Percentiles rank a stretch among this genome's conserved stretches.
Conservation (phyloP, 1,140 invertebrate genomes). For the Macrobrachium rosenbergii region DNA sequence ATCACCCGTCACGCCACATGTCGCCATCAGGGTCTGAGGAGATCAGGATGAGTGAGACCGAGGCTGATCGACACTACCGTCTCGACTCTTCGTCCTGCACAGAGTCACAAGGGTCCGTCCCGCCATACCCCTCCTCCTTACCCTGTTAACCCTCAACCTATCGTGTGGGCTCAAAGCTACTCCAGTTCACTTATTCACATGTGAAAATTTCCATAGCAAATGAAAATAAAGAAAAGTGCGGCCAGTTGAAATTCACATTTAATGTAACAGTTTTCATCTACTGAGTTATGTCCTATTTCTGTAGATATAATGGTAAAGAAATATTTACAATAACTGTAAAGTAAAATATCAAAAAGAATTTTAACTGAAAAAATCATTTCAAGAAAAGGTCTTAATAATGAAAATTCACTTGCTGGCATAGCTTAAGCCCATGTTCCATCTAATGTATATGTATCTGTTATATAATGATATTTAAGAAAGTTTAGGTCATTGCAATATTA, state of each 20-base stretch:
- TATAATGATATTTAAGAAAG: conserved; percentile 22
- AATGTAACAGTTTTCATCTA: too few species aligned
- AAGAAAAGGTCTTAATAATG: too few species aligned
- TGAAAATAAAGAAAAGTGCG: too few species aligned
- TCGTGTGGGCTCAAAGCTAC: conserved; percentile 19
- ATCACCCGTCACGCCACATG: conserved; percentile 88
- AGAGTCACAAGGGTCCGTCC: conserved; percentile 79
- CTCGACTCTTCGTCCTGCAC: conserved; percentile 84
- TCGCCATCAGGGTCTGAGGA: conserved; percentile 89
- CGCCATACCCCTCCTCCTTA: conserved; percentile 46
- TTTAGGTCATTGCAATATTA: conserved; percentile 29
- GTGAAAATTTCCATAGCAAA: too few species aligned
- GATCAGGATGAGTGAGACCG: conserved; percentile 91
- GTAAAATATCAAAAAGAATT: too few species aligned
- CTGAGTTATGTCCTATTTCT: too few species aligned
- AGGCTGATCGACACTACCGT: conserved; percentile 89
- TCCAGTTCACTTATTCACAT: not conserved
- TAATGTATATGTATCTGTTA: not conserved
- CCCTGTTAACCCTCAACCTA: conserved; percentile 4
- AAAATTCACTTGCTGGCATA: not conserved
- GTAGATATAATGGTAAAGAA: too few species aligned
- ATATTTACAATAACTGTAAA: too few species aligned
- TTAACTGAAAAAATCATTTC: too few species aligned
- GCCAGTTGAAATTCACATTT: too few species aligned
- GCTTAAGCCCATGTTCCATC: not conserved